These are phyloP conservation scores for Cybosia mesomella DNA, from an alignment of 2,888 invertebrate species.

Conservation along the genomic window DNA sequence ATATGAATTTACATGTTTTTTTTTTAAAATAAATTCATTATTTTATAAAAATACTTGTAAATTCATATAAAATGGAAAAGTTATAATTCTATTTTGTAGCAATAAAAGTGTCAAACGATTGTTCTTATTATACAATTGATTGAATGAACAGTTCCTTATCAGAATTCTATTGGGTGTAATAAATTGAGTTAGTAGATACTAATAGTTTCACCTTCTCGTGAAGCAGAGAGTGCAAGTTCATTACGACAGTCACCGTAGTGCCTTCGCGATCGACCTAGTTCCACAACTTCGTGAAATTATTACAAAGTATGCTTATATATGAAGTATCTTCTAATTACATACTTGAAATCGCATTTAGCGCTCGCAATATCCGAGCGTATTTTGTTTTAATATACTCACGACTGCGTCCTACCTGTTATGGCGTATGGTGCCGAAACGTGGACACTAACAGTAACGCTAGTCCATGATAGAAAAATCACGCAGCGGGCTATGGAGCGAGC, in stretches of 20 bases:
- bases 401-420: too few relatives aligned
- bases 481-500: too few relatives aligned
- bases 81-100: too few relatives aligned
- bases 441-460: too few relatives aligned
- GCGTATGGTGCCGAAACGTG: too few relatives aligned
- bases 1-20: too few relatives aligned
- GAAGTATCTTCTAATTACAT: conserved; percentile 19
- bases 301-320: conserved; percentile 22
- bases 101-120: too few relatives aligned
- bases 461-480: too few relatives aligned
- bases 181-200: background rate
- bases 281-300: conserved; percentile 41
- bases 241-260: background rate
- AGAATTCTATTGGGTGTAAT: background rate
- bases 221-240: background rate
- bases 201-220: background rate
- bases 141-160: background rate
- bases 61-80: too few relatives aligned
- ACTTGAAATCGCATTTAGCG: conserved; percentile 6
- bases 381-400: too few relatives aligned
- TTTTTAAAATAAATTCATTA: too few relatives aligned
- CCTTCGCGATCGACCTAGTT: conserved; percentile 27
- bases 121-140: background rate
- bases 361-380: background rate
- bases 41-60: too few relatives aligned